Conservation (phyloP, 2,888 invertebrate species). For the Boloria euphrosyne region DNA sequence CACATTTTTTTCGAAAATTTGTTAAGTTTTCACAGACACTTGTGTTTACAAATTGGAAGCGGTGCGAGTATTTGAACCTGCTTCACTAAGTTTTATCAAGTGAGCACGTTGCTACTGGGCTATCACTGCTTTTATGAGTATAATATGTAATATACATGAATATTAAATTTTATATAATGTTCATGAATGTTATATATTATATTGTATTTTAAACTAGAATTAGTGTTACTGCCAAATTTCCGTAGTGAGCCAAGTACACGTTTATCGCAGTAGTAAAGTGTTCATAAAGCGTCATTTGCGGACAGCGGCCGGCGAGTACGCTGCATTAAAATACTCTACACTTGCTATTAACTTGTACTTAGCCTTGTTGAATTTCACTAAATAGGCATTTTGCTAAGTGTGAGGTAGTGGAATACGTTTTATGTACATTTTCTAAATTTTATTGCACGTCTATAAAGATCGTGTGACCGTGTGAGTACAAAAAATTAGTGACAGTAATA, state of each 20-base stretch:
- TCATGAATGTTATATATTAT: background rate
- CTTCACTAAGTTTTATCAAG: too few relatives aligned
- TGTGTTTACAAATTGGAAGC: too few relatives aligned
- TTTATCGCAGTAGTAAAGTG: background rate
- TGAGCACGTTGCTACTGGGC: too few relatives aligned
- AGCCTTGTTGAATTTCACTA: constrained; percentile 4
- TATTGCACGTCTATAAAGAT: too few relatives aligned
- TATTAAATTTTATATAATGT: background rate
- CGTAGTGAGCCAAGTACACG: background rate
- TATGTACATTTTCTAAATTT: too few relatives aligned
- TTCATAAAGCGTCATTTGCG: constrained; percentile 7
- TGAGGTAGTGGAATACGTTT: too few relatives aligned
- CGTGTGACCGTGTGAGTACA: too few relatives aligned
- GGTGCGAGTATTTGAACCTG: too few relatives aligned
- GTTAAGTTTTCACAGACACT: too few relatives aligned
- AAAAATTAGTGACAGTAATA: too few relatives aligned
- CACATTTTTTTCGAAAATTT: too few relatives aligned
- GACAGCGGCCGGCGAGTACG: constrained; percentile 3
- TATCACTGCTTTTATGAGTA: too few relatives aligned
- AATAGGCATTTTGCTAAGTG: background rate
- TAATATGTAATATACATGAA: background rate
- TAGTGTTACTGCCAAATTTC: background rate
- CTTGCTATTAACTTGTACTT: constrained; percentile 1
- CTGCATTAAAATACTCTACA: background rate
- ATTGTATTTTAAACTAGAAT: background rate